Conservation (phyloP, 2,113 vertebrate genomes). For the Burhinus oedicnemus region DNA sequence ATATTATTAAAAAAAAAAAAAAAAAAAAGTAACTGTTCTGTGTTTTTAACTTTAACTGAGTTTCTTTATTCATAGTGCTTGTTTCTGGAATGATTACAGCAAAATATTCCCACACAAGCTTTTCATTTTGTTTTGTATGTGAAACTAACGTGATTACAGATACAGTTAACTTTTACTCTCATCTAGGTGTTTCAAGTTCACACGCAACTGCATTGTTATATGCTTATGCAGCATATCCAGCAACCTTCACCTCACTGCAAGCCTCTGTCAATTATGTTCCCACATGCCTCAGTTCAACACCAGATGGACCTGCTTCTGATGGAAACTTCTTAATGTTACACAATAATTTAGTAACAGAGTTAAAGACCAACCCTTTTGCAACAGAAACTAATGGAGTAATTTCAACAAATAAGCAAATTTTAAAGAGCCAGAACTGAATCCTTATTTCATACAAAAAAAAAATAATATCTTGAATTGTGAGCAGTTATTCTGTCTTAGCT, state of each 20-base stretch:
- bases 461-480: neutral
- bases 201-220: neutral
- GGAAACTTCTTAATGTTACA: neutral
- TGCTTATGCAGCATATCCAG: neutral
- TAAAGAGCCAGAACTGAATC: neutral
- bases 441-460: neutral
- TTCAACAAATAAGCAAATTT: neutral
- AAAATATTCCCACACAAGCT: neutral
- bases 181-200: neutral
- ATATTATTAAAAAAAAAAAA: too few species aligned
- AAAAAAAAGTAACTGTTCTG: too few species aligned
- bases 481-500: neutral
- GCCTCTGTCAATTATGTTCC: neutral
- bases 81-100: neutral
- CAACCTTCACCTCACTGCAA: neutral
- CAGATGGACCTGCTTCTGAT: neutral
- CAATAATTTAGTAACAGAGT: neutral
- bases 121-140: neutral
- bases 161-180: neutral
- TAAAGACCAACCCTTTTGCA: neutral
- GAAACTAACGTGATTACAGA: neutral
- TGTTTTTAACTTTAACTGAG: neutral
- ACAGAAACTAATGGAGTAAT: neutral
- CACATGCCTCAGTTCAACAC: neutral
- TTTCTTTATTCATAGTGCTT: neutral